These are phyloP conservation scores for Apomyelois bistriatella DNA, from an alignment of 2,888 invertebrate genomes.

Conservation along the genomic window DNA sequence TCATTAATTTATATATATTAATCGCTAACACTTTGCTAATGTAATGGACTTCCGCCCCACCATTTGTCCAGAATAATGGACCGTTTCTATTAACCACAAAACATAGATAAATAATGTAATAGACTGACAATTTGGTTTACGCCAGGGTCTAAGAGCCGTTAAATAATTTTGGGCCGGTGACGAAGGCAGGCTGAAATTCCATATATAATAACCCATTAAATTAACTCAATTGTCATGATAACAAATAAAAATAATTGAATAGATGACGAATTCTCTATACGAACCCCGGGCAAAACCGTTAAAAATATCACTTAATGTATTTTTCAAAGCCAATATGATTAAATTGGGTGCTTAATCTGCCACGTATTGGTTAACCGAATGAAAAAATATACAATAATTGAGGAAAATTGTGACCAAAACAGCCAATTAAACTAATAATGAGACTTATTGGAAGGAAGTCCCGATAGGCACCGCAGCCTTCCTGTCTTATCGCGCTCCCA, in stretches of 20 bases:
- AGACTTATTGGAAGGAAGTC: slow-evolving; percentile 24
- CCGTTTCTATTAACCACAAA: background rate
- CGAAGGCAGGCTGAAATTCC: too few relatives aligned
- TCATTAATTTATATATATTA: slow-evolving; percentile 2
- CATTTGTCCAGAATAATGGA: slow-evolving; percentile 4
- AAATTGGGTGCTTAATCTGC: background rate
- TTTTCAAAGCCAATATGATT: background rate
- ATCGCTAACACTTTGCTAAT: slow-evolving; percentile 4
- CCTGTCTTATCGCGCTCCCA: slow-evolving; percentile 26
- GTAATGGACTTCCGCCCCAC: slow-evolving; percentile 1
- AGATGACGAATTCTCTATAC: too few relatives aligned
- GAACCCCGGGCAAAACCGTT: too few relatives aligned
- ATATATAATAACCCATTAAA: too few relatives aligned
- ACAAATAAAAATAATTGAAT: too few relatives aligned
- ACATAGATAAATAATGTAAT: background rate
- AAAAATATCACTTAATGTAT: too few relatives aligned
- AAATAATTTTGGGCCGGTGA: too few relatives aligned
- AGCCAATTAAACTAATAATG: slow-evolving; percentile 9
- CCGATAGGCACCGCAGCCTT: slow-evolving; percentile 31
- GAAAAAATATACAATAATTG: background rate
- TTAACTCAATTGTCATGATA: too few relatives aligned
- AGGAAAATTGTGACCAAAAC: slow-evolving; percentile 1
- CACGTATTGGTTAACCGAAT: background rate
- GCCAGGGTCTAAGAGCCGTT: too few relatives aligned
- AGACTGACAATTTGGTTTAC: background rate